Evolutionary conservation across 2,113 vertebrate genomes (phyloP), one percentile per base, ranked within the genome.

Genomic region (Dromas ardeola): DNA sequence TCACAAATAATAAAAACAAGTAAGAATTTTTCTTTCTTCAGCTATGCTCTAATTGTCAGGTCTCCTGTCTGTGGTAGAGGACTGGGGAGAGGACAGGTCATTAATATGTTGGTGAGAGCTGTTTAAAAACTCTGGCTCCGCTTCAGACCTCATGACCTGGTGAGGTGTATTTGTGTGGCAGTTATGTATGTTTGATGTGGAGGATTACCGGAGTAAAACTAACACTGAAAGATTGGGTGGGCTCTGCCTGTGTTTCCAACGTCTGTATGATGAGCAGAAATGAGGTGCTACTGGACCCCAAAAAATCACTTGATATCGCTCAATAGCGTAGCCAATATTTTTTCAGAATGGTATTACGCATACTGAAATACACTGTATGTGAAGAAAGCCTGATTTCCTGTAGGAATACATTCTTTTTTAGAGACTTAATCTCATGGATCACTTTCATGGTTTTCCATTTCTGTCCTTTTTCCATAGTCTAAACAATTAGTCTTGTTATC

Each of bases 361-460:
- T 85, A 40, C 18, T 88, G 69, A 91, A 96, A 86, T 86, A 36
- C 30, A 30, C 15, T 38, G 21, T 45, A 29, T 62, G 50, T 38
- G 77, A 88, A 67, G 80, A 65, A 86, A 78, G 21, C 7, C 61
- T 81, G 70, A 53, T 90, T 86, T 91, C 73, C 86, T 96, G 19
- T 73, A 59, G 76, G 88, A 91, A 50, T 85, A 34, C 34, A 18
- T 42, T 72, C 36, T 2, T 30, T 95, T 82, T 90, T 32, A 61
- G 38, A 95, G 73, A 23, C 42, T 55, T 73, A 65, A 86, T 84
- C 70, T 93, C 88, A 42, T 86, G 74, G 91, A 91, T 96, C 71
- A 42, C 49, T 94, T 89, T 38, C 65, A 72, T 63, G 42, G 38
- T 61, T 94, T 91, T 91, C 80, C 52, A 50, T 95, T 86, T 87